A percentile compares a stretch with the other conserved stretches of the same genome.
Evolutionary conservation across 2,888 invertebrate genomes (phyloP).

Genomic region (Hyalella azteca): DNA sequence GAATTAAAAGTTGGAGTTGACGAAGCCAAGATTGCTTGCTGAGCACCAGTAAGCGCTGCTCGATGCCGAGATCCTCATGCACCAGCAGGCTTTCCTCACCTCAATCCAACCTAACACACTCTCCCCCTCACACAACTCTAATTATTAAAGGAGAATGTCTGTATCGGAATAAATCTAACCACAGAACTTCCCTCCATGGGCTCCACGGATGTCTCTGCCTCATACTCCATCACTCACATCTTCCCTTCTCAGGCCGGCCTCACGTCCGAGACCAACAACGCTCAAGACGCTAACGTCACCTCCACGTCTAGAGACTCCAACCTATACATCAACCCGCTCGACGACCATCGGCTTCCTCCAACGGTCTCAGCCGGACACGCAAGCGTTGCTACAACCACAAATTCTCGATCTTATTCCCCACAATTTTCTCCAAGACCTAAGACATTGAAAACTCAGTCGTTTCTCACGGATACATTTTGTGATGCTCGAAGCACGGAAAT

Average conservation of each 20-base stretch:
- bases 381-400: neutral
- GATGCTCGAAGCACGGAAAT: slow-evolving; percentile 57
- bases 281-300: neutral
- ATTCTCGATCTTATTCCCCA: slow-evolving; percentile 18
- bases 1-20: no score
- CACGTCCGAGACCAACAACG: slow-evolving; percentile 45
- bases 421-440: slow-evolving; percentile 14
- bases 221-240: slow-evolving; percentile 95
- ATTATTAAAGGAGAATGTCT: slow-evolving; percentile 56
- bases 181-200: slow-evolving; percentile 67
- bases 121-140: slow-evolving; percentile 56
- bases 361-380: neutral
- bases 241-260: slow-evolving; percentile 72
- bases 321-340: slow-evolving; percentile 62
- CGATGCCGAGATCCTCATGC: slow-evolving; percentile 12
- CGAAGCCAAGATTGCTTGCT: neutral
- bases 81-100: slow-evolving; percentile 64
- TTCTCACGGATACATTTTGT: slow-evolving; percentile 57
- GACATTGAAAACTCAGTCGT: slow-evolving; percentile 41
- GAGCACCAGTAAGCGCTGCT: neutral
- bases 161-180: slow-evolving; percentile 57
- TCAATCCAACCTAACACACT: slow-evolving; percentile 31
- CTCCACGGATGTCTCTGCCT: slow-evolving; percentile 93
- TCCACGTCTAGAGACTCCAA: slow-evolving; percentile 52
- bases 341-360: slow-evolving; percentile 35